Evolutionary conservation across 2,113 vertebrate genomes (phyloP).

Genomic region (Mesoclemmys tuberculata): DNA sequence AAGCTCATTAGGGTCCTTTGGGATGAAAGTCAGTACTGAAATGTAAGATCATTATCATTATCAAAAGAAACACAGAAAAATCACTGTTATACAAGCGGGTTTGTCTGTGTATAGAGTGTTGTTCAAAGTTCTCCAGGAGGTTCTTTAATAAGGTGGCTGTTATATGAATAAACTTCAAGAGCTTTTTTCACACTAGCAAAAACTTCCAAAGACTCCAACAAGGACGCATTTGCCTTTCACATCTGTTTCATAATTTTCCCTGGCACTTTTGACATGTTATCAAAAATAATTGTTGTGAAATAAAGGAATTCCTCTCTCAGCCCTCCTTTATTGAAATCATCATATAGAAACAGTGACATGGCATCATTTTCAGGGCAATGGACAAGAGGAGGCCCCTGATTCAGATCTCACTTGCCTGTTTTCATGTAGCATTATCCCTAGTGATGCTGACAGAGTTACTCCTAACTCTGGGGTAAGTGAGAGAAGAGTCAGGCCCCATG

Average conservation of each 20-base stretch:
- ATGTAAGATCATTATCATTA: constrained; percentile 76
- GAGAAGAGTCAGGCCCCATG: not conserved
- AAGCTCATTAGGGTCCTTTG: constrained; percentile 66
- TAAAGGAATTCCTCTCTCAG: constrained; percentile 5
- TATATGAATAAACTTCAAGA: constrained; percentile 69
- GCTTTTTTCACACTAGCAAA: constrained; percentile 54
- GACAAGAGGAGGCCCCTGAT: not conserved
- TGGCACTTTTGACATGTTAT: not conserved
- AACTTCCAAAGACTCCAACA: constrained; percentile 34
- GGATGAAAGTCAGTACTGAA: constrained; percentile 69
- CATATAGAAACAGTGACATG: accelerated
- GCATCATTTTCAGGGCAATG: not conserved
- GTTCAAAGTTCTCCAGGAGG: constrained; percentile 55
- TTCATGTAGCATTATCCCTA: not conserved
- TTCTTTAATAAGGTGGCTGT: constrained; percentile 64
- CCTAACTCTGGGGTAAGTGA: not conserved
- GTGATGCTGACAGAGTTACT: not conserved
- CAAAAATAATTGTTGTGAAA: accelerated
- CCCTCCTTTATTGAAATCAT: not conserved
- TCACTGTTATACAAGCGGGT: constrained; percentile 68
- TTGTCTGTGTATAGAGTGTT: constrained; percentile 63
- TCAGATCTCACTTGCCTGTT: accelerated
- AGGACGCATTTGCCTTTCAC: constrained; percentile 19
- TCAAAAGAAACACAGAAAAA: constrained; percentile 72
- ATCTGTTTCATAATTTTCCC: not conserved